These are phyloP conservation scores for Lithobates pipiens DNA, from an alignment of 2,797 vertebrate genomes.

Conservation along the genomic window DNA sequence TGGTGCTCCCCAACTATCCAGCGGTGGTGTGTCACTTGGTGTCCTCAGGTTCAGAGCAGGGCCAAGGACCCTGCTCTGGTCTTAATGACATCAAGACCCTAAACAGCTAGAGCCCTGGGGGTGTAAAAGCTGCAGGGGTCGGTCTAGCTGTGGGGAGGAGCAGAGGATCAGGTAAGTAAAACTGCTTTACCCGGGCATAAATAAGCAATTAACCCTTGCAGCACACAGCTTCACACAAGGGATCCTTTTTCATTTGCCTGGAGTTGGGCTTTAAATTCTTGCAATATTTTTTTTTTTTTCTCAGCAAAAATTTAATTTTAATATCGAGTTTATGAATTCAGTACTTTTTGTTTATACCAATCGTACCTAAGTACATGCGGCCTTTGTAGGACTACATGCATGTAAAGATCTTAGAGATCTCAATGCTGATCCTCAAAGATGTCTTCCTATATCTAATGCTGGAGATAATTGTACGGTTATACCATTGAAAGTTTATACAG, in stretches of 20 bases:
- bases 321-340: not conserved
- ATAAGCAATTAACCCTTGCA: not conserved
- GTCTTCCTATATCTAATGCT: constrained; percentile 27
- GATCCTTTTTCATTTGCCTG: too few species aligned
- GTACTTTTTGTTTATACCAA: not conserved
- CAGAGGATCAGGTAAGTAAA: too few species aligned
- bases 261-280: too few species aligned
- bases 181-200: too few species aligned
- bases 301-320: not conserved
- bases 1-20: too few species aligned
- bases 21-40: too few species aligned
- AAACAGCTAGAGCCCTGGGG: too few species aligned
- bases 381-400: not conserved
- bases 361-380: not conserved
- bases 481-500: constrained; percentile 43
- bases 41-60: too few species aligned
- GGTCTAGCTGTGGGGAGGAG: too few species aligned
- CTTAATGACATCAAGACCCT: too few species aligned
- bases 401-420: not conserved
- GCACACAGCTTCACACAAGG: not conserved
- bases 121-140: too few species aligned
- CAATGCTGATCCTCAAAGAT: constrained; percentile 1
- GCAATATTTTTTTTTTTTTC: not conserved
- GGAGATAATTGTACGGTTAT: constrained; percentile 41
- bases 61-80: too few species aligned